Evolutionary conservation across 2,888 invertebrate genomes (phyloP).

Genomic region (Drosophila quinaria): DNA sequence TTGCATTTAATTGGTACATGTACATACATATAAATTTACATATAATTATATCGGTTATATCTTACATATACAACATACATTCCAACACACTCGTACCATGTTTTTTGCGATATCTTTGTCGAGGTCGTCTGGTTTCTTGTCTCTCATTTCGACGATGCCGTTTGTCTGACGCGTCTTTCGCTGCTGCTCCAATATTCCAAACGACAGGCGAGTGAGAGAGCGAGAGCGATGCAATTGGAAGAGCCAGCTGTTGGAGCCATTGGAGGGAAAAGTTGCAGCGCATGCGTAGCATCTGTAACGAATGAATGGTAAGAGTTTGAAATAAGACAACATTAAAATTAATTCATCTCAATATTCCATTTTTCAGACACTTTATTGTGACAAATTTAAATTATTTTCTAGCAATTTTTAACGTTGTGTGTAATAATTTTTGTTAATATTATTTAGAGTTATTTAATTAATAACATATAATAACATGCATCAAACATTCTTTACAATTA

Average conservation of each 20-base stretch:
- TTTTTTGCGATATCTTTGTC: conserved; percentile 71
- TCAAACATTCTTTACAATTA: too few species aligned
- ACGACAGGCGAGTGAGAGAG: conserved; percentile 35
- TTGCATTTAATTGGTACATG: neutral
- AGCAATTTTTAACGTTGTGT: too few species aligned
- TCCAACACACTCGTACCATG: conserved; percentile 12
- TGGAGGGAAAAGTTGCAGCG: conserved; percentile 43
- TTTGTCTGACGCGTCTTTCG: conserved; percentile 49
- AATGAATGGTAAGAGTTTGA: neutral
- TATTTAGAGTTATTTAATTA: too few species aligned
- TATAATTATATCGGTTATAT: neutral
- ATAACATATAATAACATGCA: too few species aligned
- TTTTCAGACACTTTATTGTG: neutral
- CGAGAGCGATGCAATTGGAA: conserved; percentile 37
- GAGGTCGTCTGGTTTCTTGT: conserved; percentile 83
- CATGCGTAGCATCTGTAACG: conserved; percentile 21
- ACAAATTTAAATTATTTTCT: too few species aligned
- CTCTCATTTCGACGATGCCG: conserved; percentile 57
- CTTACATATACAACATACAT: conserved; percentile 17
- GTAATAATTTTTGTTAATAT: too few species aligned
- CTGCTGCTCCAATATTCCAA: conserved; percentile 48
- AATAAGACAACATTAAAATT: neutral
- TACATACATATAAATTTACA: neutral
- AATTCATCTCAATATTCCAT: neutral
- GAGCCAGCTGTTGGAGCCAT: conserved; percentile 36